These are phyloP conservation scores for Leptinotarsa tumamoca DNA, from an alignment of 2,888 invertebrate species.

Conservation along the genomic window DNA sequence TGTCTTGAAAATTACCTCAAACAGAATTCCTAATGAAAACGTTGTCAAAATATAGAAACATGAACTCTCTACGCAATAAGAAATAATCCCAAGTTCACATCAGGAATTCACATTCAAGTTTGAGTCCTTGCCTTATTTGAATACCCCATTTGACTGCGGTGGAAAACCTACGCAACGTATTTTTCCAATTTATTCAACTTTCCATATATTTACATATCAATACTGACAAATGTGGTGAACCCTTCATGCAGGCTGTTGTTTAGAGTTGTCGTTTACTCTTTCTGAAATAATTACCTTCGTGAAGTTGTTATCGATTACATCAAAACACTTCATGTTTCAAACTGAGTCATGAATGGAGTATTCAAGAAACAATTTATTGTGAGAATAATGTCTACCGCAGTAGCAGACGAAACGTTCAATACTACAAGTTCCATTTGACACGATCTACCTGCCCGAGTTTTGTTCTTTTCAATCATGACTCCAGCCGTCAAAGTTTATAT, in stretches of 20 bases:
- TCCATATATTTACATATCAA: neutral
- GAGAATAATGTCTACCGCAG: no score
- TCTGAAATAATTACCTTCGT: neutral
- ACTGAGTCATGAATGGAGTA: no score
- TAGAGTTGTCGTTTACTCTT: neutral
- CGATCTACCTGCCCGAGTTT: no score
- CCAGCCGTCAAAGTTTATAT: no score
- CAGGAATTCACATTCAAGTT: neutral
- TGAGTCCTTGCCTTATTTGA: neutral
- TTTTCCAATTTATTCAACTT: slow-evolving; percentile 3
- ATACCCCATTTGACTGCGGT: neutral
- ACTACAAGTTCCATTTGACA: no score
- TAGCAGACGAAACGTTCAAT: no score
- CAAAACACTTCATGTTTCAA: no score
- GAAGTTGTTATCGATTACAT: neutral
- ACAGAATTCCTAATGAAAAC: no score
- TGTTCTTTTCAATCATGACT: no score
- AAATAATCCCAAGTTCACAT: no score
- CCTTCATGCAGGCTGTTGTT: neutral
- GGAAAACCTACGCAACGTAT: neutral
- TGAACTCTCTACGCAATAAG: neutral
- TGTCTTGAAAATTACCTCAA: no score
- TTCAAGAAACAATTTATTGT: no score
- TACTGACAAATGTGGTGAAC: neutral
- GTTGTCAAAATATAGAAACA: neutral